Percentiles rank a stretch among this genome's conserved stretches.
phyloP scores from a whole-genome alignment of 2,113 vertebrate genomes.

The Dromiciops gliroides region DNA sequence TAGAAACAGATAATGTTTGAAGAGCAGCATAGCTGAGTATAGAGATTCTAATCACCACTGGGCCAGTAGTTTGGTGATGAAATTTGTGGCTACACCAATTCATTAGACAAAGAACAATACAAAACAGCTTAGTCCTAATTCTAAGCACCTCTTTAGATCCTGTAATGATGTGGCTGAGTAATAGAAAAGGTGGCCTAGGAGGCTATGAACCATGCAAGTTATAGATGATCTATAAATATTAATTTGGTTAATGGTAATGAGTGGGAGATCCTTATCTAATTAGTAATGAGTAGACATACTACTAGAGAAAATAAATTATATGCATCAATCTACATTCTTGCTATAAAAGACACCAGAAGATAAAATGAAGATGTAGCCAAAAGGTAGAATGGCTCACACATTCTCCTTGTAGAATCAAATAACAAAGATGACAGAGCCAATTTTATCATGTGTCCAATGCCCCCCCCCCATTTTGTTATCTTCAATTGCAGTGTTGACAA shows the following conservation, averaged over 20 bases:
- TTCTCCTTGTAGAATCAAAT: background rate
- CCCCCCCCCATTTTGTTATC: background rate
- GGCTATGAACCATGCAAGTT: background rate
- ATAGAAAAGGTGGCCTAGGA: background rate
- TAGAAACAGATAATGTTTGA: background rate
- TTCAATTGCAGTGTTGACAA: background rate
- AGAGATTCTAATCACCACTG: background rate
- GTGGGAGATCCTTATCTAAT: background rate
- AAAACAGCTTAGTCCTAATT: background rate
- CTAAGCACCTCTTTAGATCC: background rate
- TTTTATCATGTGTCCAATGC: background rate
- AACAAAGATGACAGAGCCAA: background rate
- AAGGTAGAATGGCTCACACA: background rate
- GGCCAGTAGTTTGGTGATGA: background rate
- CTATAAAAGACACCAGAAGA: background rate
- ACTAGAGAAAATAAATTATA: background rate
- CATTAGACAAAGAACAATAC: background rate
- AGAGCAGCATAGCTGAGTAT: background rate
- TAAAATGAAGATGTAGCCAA: background rate
- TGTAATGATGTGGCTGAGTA: background rate
- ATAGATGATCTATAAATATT: background rate
- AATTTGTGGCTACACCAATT: background rate
- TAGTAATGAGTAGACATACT: background rate
- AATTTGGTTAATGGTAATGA: background rate
- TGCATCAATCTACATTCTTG: background rate